Evolutionary conservation across 2,888 invertebrate genomes (phyloP), one percentile per base, ranked within the genome.

Genomic region (Xanthostigma xanthostigma): DNA sequence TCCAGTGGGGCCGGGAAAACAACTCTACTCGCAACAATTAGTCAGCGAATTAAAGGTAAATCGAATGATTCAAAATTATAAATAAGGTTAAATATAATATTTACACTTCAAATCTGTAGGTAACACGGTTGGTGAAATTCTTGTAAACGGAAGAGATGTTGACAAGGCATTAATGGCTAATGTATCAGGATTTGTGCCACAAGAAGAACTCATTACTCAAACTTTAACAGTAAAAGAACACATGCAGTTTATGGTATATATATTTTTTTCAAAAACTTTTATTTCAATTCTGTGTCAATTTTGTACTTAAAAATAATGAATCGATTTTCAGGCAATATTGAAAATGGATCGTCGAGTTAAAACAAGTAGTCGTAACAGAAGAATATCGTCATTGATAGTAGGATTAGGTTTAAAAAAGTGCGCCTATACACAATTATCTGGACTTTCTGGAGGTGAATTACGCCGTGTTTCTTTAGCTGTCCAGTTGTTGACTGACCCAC

Each of bases 391-490:
- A 17, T 64, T 79, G 12, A 59, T 81, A 4, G 67, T 65, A 1
- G 79, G 84, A 50, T 72, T 94, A 33, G 86, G 89, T 0, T 71
- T 95, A 9, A 67, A 66, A 10, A 81, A 80, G 59, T 84, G 87
- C 58, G 73, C 73, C 0, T 69, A 81, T 56, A 86, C 87, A 0
- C 74, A 79, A 55, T 71, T 90, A 35, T 80, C 81, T 59, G 77
- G 81, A 11, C 72, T 94, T 39, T 92, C 92, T 1, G 93, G 94
- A 1, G 95, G 95, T 0, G 93, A 95, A 66, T 78, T 81, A 60
- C 89, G 90, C 62, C 73, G 89, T 54, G 73, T 94, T 0, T 80
- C 91, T 3, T 75, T 96, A 56, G 94, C 92, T 47, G 85, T 88
- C 49, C 63, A 88, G 87, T 72, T 92, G 9, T 70, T 94, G 47